Evolutionary conservation across 2,113 vertebrate genomes (phyloP), one percentile per base, ranked within the genome.

Genomic region (Takifugu flavidus): DNA sequence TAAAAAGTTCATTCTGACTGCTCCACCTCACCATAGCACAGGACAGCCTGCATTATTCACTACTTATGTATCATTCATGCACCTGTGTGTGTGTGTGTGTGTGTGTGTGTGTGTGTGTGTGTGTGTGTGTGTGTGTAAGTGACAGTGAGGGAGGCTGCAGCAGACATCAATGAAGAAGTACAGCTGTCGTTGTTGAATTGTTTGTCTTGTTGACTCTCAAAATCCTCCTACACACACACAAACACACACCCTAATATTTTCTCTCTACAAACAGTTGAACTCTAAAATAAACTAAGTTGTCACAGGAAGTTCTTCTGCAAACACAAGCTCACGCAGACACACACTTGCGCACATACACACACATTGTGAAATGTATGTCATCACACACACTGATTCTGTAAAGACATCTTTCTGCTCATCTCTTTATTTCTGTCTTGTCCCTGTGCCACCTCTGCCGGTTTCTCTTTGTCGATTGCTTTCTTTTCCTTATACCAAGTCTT

Each of bases 61-160:
- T 13, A 25, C 77, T 74, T 69, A 84, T 86, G 47, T 79, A 79
- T 84, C 83, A 86, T 87, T 87, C 67, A 87, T 82, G 63, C 64
- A 61, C 51, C 47, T 3, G 20, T 46, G 54, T 74, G 27, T 62
- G 49, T 53, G 56, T 51, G 59, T 65, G 50, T 51, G 26, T 53
- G 13, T 63, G 49, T 46, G 47, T 49, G 58, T 61, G 51, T 72
- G 31, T n/a, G 57, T 49, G 70, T 60, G n/a, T 62, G 15, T 52
- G 53, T 42, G 54, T 52, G 64, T 43, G 25, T 29, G 58, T 43
- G 62, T 50, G 59, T 65, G 50, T 50, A 25, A 50, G 13, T 63
- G 47, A 49, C 14, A 49, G n/a, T 7, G 47, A 49, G 44, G 14
- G 47, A 49, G 63, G 31, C 34, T 42, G 55, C 57, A 73, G 42